Evolutionary conservation across 2,797 vertebrate species (phyloP), one percentile per base, ranked within the genome.

Genomic region (Dallia pectoralis): DNA sequence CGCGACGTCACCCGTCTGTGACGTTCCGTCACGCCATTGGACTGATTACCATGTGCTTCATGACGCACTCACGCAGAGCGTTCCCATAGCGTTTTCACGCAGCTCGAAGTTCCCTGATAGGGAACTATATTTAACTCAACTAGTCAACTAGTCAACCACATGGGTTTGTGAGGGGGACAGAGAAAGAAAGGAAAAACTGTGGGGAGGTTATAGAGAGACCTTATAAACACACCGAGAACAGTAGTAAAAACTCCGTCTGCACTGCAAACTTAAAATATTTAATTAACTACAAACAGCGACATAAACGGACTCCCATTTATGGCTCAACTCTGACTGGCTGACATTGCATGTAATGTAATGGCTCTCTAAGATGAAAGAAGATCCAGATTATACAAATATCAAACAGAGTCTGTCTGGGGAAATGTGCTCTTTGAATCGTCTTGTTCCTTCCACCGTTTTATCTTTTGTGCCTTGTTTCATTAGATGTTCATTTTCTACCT

Each of bases 371-470:
- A 51, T 78, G 69, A 80, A 75, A 77, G 78, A 74, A 75, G 66
- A 69, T 69, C 79, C 79, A 81, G 76, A 68, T 82, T 85, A 78
- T 78, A 80, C 77, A 89, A 87, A 84, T 88, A 87, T 90, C 88
- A 90, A 90, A 88, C 87, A 90, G 87, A 89, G 90, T 88, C 89
- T 89, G 87, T 90, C 85, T 87, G 82, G 80, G 81, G 85, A 87
- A 88, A 89, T 77, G 84, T 87, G 89, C 87, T 87, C 68, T 71
- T 16, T 73, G 18, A 47, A 4, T 66, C 56, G 44, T n/a, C 27
- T n/a, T 27, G 33, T 56, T 69, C 19, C 7, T 70, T 33, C 69
- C 25, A 12, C 27, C 36, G 27, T 73, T 27, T 73, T 56, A 62
- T 59, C 49, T n/a, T 69, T 32, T 32, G 29, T 63, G 4, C 61